A percentile compares a stretch with the other conserved stretches of the same genome.
Conservation (phyloP, 2,797 vertebrate species). For the Cryptoblepharus egeriae region DNA sequence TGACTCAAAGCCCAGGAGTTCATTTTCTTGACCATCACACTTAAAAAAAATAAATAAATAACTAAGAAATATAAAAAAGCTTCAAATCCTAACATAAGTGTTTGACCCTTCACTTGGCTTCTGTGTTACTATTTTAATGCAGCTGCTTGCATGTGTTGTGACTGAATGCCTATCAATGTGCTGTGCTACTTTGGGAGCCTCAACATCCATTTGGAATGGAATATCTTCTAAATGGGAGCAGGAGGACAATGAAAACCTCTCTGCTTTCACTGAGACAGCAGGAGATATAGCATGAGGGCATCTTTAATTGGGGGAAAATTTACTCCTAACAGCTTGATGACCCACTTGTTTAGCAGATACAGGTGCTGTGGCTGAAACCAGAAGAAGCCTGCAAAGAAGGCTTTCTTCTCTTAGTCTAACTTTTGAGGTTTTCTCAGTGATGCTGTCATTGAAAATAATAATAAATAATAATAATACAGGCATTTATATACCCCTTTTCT, state of each 20-base stretch:
- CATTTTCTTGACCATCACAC: not conserved
- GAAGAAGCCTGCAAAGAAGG: not conserved
- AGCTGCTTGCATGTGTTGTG: not conserved
- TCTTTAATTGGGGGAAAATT: conserved; percentile 1
- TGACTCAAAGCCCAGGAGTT: not conserved
- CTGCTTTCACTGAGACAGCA: too few relatives aligned
- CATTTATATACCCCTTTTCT: too few relatives aligned
- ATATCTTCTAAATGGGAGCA: not conserved
- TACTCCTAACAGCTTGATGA: conserved; percentile 16
- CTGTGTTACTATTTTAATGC: conserved; percentile 6
- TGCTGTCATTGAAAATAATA: conserved; percentile 3
- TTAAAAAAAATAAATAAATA: not conserved
- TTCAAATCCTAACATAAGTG: not conserved
- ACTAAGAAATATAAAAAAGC: not conserved
- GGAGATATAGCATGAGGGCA: conserved; percentile 1
- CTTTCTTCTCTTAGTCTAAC: conserved; percentile 13
- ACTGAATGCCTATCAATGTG: not conserved
- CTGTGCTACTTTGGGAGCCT: not conserved
- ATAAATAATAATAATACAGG: too few relatives aligned
- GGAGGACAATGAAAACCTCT: not conserved
- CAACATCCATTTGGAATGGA: not conserved
- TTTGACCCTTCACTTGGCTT: not conserved
- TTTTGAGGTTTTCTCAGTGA: not conserved
- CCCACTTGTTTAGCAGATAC: not conserved
- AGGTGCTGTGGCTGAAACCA: not conserved